Base-by-base conservation (phyloP, 2,113 vertebrate species). In the Camelus bactrianus region DNA sequence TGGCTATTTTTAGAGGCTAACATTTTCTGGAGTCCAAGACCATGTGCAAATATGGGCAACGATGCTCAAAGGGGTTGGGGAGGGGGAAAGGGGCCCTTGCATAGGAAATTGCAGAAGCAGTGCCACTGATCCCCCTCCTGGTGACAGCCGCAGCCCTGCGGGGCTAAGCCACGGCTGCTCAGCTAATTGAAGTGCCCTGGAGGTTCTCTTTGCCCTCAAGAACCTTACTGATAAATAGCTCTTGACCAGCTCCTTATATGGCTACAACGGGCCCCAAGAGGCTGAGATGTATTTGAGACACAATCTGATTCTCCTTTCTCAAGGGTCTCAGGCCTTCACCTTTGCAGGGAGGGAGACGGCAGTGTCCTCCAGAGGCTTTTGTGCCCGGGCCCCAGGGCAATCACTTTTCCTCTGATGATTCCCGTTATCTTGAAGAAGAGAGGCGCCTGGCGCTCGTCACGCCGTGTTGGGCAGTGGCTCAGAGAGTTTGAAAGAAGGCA, bases 191-290 rank as follows among this genome's bases (percentile, higher is more conserved):
- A 96, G 86, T 93, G 58, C 42, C 79, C 65, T 50, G 48, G 46
- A 73, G 89, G 70, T 95, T 96, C 95, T 97, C 89, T 89, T 93
- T 96, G 91, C 89, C 87, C 92, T 96, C 70, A 58, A 95, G 92
- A 97, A 96, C 80, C 4, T 85, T 94, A 89, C 85, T 95, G 97
- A 97, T 97, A 97, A 97, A 91, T 52, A 62, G 89, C 94, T 91
- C 95, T 96, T 96, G 96, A 96, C 97, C 92, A 94, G 92, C 38
- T 96, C 97, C 98, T 97, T 98, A 94, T 97, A 97, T 97, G 95
- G 97, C 48, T 24, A 72, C 32, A 94, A 89, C 82, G 52, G 77
- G 89, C 16, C 42, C 70, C 75, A 67, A 84, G 95, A 94, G 89
- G 26, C 48, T 77, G 83, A 38, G 80, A 85, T 98, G 81, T 97